phyloP scores from a whole-genome alignment of 2,113 vertebrate genomes.

The Agapornis roseicollis region DNA sequence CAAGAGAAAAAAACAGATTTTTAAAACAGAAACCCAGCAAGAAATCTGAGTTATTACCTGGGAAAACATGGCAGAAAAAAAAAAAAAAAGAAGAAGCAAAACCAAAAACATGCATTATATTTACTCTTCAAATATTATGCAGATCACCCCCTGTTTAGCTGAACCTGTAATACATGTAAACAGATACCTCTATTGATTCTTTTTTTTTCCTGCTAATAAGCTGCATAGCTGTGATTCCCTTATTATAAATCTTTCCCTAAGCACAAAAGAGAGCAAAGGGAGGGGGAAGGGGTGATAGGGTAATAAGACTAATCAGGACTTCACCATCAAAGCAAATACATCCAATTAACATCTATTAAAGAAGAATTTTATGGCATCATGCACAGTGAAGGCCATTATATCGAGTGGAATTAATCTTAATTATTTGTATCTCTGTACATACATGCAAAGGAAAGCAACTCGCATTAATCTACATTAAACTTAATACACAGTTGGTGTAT shows the following conservation, averaged over 20 bases:
- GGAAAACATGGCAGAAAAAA: not conserved
- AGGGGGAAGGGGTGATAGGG: conserved; percentile 55
- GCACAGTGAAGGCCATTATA: conserved; percentile 82
- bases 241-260: conserved; percentile 64
- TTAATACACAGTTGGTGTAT: conserved; percentile 72
- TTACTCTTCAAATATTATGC: not conserved
- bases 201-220: conserved; percentile 23
- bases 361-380: conserved; percentile 79
- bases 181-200: not conserved
- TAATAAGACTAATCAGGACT: conserved; percentile 80
- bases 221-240: conserved; percentile 21
- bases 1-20: not conserved
- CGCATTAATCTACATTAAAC: conserved; percentile 92
- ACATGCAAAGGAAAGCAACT: conserved; percentile 81
- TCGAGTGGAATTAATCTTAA: conserved; percentile 89
- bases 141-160: not conserved
- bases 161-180: not conserved
- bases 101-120: not conserved
- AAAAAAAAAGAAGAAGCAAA: not conserved
- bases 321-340: conserved; percentile 81
- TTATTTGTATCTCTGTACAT: conserved; percentile 84
- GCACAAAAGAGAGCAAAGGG: conserved; percentile 35
- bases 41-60: not conserved
- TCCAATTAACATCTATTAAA: conserved; percentile 84
- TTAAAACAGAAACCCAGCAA: not conserved